phyloP scores from a whole-genome alignment of 2,888 invertebrate species.

The Prosapia bicincta region DNA sequence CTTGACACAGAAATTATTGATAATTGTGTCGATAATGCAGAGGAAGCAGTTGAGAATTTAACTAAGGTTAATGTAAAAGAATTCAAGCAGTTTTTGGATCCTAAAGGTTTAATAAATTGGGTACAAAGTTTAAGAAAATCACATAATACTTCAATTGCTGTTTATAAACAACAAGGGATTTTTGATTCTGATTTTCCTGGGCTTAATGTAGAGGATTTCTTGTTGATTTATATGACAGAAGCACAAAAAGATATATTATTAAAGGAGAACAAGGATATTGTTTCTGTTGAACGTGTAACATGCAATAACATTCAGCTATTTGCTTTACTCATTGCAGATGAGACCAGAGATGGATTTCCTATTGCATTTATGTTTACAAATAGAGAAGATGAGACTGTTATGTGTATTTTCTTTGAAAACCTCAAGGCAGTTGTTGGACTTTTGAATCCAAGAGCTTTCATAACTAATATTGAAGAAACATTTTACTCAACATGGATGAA shows the following conservation, averaged over 20 bases:
- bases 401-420: slow-evolving; percentile 31
- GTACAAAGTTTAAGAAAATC: slow-evolving; percentile 22
- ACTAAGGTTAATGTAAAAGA: background rate
- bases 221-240: slow-evolving; percentile 40
- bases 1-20: background rate
- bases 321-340: slow-evolving; percentile 37
- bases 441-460: slow-evolving; percentile 34
- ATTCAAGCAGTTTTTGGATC: slow-evolving; percentile 33
- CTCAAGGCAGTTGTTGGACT: slow-evolving; percentile 30
- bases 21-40: background rate
- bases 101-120: slow-evolving; percentile 37
- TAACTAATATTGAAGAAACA: slow-evolving; percentile 38
- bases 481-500: slow-evolving; percentile 38
- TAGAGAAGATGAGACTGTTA: slow-evolving; percentile 26
- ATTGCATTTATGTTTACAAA: slow-evolving; percentile 36
- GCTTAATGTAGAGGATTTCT: slow-evolving; percentile 35
- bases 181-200: background rate
- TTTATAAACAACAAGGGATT: slow-evolving; percentile 17
- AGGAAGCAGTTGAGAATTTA: background rate
- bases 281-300: slow-evolving; percentile 40
- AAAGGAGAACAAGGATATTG: slow-evolving; percentile 35
- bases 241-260: slow-evolving; percentile 36
- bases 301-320: slow-evolving; percentile 37
- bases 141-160: slow-evolving; percentile 4
- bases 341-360: slow-evolving; percentile 34